Conservation (phyloP, 2,113 vertebrate species). For the Corydoras sp. region DNA sequence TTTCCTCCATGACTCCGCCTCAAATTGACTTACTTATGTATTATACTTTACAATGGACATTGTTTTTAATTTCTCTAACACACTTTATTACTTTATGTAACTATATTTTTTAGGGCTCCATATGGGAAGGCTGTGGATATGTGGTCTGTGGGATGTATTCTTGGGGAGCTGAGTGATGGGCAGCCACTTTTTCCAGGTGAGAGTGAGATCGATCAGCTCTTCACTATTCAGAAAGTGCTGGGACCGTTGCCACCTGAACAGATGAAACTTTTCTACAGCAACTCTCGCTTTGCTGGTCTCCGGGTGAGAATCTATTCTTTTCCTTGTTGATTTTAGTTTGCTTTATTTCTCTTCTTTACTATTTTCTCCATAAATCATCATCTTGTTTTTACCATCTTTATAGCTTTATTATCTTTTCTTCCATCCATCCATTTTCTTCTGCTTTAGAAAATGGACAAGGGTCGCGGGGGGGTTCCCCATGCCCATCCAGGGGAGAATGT, state of each 20-base stretch:
- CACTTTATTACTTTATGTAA: background rate
- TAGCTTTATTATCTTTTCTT: background rate
- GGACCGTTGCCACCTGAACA: slow-evolving; percentile 93
- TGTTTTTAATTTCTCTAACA: too few relatives aligned
- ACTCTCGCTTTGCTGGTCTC: slow-evolving; percentile 71
- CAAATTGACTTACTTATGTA: too few relatives aligned
- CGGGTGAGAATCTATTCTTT: slow-evolving; percentile 31
- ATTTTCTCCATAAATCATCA: background rate
- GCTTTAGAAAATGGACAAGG: too few relatives aligned
- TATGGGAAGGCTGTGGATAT: slow-evolving; percentile 98
- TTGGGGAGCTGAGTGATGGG: slow-evolving; percentile 95
- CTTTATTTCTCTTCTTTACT: slow-evolving; percentile 5
- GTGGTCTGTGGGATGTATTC: slow-evolving; percentile 98
- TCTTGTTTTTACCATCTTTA: too few relatives aligned
- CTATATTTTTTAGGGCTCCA: slow-evolving; percentile 73
- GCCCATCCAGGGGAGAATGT: too few relatives aligned
- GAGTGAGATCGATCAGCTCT: slow-evolving; percentile 98
- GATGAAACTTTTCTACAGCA: slow-evolving; percentile 99
- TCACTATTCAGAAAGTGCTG: slow-evolving; percentile 96
- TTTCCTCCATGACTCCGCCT: background rate
- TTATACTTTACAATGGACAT: too few relatives aligned
- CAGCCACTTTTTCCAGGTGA: slow-evolving; percentile 97
- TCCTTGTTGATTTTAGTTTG: background rate
- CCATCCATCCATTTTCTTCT: too few relatives aligned
- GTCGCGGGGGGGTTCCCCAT: too few relatives aligned